Base-by-base conservation (phyloP, 2,113 vertebrate species). In the Charadrius vociferus region DNA sequence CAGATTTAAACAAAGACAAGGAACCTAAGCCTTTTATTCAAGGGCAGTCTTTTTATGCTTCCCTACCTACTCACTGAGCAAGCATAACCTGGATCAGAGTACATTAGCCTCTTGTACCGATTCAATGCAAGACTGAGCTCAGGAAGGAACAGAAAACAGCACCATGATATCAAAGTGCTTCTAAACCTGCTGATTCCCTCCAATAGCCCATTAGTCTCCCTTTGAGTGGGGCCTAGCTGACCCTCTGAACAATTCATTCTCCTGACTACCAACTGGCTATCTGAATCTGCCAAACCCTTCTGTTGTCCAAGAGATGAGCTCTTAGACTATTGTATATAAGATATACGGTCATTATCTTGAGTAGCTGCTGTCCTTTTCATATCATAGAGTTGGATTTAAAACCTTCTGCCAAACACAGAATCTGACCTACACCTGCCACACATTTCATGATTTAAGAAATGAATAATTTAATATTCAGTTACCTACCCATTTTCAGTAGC, bases 401-500 rank as follows among this genome's bases (percentile, higher is more conserved):
- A 9, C 30, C 21, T 50, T 32, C 32, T 90, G 53, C 9, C 45
- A 93, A 94, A 55, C 22, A 14, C 17, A 61, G 22, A 17, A 55
- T 32, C 34, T 65, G 49, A 36, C 29, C 36, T 80, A 52, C 4
- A 55, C 11, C 17, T 80, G 19, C 15, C 53, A 56, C 6, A 89
- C 30, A 49, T 45, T 75, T 74, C 2, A 63, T 18, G 3, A 73
- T 29, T 82, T 74, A 91, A 80, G 30, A 75, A 94, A 91, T 27
- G 0, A 95, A 17, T 87, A 91, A 84, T 70, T 43, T 45, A 62
- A 75, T 77, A 88, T 62, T 52, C 29, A 82, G 49, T 52, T 90
- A 98, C 98, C 88, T 97, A 99, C 98, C 98, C 98, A 66, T 98
- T 98, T 97, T 98, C 98, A 73, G 98, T 92, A 83, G 98, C 98